phyloP scores from a whole-genome alignment of 2,888 invertebrate genomes.

The Polydrusus pterygomalis region DNA sequence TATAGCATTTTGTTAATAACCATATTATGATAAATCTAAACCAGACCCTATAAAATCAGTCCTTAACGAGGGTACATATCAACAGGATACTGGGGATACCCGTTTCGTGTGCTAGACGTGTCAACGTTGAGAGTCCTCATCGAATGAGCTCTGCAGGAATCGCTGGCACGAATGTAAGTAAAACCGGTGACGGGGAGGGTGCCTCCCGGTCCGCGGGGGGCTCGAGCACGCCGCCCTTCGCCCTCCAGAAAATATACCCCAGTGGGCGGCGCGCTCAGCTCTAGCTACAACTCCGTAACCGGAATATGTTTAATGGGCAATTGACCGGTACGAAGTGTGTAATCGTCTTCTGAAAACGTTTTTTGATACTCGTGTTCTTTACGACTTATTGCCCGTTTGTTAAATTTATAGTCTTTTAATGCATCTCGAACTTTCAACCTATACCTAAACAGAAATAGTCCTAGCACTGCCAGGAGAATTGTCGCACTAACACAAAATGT shows the following conservation, averaged over 20 bases:
- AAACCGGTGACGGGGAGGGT: constrained; percentile 84
- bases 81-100: constrained; percentile 68
- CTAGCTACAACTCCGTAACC: constrained; percentile 96
- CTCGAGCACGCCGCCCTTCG: constrained; percentile 72
- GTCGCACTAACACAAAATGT: constrained; percentile 84
- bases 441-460: constrained; percentile 85
- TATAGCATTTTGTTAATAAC: constrained; percentile 26
- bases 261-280: constrained; percentile 90
- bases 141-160: constrained; percentile 76
- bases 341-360: constrained; percentile 92
- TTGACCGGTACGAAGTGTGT: constrained; percentile 79
- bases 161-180: constrained; percentile 82
- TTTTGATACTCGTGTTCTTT: constrained; percentile 93
- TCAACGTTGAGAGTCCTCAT: constrained; percentile 66
- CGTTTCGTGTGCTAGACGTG: constrained; percentile 65
- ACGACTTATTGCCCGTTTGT: constrained; percentile 81
- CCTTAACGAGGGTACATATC: constrained; percentile 66
- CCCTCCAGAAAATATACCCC: constrained; percentile 82
- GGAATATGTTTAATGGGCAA: constrained; percentile 82
- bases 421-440: constrained; percentile 87
- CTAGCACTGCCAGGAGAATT: constrained; percentile 81
- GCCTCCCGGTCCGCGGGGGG: constrained; percentile 74
- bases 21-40: constrained; percentile 27
- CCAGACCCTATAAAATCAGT: constrained; percentile 31
- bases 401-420: constrained; percentile 88